phyloP scores from a whole-genome alignment of 2,888 invertebrate species.

The Norana najaformis region DNA sequence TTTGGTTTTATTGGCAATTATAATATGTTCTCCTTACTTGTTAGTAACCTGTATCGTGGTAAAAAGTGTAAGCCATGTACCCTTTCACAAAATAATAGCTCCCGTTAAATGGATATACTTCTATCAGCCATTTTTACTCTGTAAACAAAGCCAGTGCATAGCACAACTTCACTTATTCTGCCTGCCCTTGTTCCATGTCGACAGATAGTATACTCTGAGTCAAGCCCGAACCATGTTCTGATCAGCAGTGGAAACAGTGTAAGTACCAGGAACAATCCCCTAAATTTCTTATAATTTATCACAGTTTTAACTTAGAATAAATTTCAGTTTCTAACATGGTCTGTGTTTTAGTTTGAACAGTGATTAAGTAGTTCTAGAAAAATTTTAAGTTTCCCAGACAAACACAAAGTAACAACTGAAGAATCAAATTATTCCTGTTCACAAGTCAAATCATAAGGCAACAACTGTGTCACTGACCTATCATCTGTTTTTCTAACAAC shows the following conservation, averaged over 20 bases:
- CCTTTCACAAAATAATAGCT: neutral
- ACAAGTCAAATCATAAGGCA: neutral
- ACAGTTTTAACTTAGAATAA: neutral
- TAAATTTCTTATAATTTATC: conserved; percentile 5
- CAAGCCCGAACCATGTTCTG: neutral
- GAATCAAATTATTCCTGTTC: neutral
- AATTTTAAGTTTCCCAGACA: neutral
- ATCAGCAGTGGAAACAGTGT: neutral
- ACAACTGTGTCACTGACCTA: conserved; percentile 2
- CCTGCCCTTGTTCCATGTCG: neutral
- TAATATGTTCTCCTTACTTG: neutral
- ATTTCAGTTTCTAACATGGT: neutral
- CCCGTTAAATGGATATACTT: neutral
- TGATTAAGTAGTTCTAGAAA: neutral
- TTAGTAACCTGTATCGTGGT: neutral
- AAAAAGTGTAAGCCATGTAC: neutral
- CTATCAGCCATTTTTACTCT: neutral
- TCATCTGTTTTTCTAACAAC: neutral
- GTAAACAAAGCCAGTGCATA: neutral
- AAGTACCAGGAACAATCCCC: neutral
- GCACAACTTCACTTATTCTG: neutral
- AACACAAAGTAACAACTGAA: neutral
- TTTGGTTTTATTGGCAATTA: neutral
- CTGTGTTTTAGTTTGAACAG: neutral
- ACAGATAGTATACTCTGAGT: neutral